phyloP scores from a whole-genome alignment of 2,113 vertebrate species.

The Leiothrix lutea region DNA sequence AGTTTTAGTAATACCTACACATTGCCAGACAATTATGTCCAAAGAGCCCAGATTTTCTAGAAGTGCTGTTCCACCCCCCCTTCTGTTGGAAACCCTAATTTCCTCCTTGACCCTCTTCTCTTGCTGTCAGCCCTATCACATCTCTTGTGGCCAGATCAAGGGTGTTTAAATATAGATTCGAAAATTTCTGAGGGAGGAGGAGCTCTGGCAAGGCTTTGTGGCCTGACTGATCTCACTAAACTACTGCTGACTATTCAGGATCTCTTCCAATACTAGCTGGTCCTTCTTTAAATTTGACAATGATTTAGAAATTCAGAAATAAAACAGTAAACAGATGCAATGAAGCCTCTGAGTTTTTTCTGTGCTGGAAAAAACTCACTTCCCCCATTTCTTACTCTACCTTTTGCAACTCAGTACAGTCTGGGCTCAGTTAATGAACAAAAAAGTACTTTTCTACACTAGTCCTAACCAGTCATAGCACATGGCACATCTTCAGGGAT shows the following conservation, averaged over 20 bases:
- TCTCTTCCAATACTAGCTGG: background rate
- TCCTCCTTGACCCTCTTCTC: slow-evolving; percentile 8
- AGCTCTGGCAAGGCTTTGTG: slow-evolving; percentile 10
- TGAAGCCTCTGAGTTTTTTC: background rate
- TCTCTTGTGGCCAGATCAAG: slow-evolving; percentile 12
- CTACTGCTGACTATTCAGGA: slow-evolving; percentile 4
- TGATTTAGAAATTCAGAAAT: background rate
- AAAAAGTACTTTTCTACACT: background rate
- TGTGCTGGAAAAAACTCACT: background rate
- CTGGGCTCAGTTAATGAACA: background rate
- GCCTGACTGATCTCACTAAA: slow-evolving; percentile 23
- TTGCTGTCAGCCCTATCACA: background rate
- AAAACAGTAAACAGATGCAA: background rate
- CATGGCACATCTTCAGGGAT: background rate
- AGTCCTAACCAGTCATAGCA: background rate
- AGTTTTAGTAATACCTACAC: background rate
- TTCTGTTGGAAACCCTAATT: slow-evolving; percentile 68
- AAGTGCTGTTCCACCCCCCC: slow-evolving; percentile 65
- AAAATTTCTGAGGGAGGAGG: slow-evolving; percentile 45
- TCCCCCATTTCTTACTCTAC: background rate
- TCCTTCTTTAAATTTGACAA: background rate
- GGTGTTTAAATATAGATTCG: slow-evolving; percentile 45
- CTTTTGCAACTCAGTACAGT: background rate
- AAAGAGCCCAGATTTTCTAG: slow-evolving; percentile 68
- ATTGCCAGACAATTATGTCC: slow-evolving; percentile 59